Evolutionary conservation across 2,888 invertebrate genomes (phyloP).

Genomic region (Lochmaea capreae): DNA sequence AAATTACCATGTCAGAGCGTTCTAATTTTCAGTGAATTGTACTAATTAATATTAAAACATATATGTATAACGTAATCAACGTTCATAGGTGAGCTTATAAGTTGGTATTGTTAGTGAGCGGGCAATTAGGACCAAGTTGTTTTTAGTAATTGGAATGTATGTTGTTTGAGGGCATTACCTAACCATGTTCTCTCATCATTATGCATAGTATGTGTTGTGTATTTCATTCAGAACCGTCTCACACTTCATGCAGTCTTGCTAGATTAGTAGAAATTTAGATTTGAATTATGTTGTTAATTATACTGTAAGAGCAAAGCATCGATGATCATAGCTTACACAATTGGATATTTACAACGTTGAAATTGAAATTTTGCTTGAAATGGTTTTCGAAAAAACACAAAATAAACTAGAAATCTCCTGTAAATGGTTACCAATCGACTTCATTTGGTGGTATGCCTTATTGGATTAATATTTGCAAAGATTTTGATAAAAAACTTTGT

Average conservation of each 20-base stretch:
- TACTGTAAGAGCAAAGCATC: background rate
- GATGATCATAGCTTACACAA: too few relatives aligned
- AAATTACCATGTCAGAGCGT: conserved; percentile 27
- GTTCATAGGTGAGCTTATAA: conserved; percentile 32
- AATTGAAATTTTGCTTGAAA: too few relatives aligned
- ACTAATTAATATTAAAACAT: conserved; percentile 39
- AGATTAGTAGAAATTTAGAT: too few relatives aligned
- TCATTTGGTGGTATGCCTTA: too few relatives aligned
- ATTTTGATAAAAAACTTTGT: too few relatives aligned
- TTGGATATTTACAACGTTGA: too few relatives aligned
- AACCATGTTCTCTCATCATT: conserved; percentile 6
- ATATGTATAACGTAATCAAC: conserved; percentile 39
- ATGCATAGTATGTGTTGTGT: background rate
- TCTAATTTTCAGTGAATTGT: conserved; percentile 32
- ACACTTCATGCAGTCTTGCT: too few relatives aligned
- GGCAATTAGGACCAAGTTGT: conserved; percentile 39
- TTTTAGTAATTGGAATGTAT: conserved; percentile 36
- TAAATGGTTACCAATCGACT: too few relatives aligned
- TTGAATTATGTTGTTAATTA: too few relatives aligned
- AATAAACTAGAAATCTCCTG: too few relatives aligned
- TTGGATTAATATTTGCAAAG: too few relatives aligned
- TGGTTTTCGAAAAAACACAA: too few relatives aligned
- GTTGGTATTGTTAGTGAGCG: conserved; percentile 37
- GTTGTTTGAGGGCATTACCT: conserved; percentile 14
- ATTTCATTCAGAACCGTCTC: background rate